Conservation (phyloP, 2,797 vertebrate genomes). For the Scarus forsteni region DNA sequence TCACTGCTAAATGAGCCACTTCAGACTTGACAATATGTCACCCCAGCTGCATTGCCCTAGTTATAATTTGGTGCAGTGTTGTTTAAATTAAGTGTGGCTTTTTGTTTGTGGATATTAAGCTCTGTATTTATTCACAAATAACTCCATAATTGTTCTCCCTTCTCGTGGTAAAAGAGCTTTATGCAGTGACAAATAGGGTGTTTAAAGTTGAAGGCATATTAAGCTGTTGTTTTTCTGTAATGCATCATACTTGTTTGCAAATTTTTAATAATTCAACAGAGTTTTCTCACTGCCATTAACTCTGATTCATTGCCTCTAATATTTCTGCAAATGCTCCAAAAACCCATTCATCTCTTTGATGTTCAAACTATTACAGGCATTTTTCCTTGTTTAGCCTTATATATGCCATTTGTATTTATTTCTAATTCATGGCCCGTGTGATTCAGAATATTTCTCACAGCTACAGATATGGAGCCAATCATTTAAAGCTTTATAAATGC, state of each 20-base stretch:
- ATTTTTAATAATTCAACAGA: constrained; percentile 75
- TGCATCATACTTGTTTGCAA: constrained; percentile 66
- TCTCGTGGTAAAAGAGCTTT: constrained; percentile 17
- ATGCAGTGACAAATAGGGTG: constrained; percentile 54
- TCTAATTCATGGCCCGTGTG: constrained; percentile 63
- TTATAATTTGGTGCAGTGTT: not conserved
- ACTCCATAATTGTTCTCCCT: constrained; percentile 37
- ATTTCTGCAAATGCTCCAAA: constrained; percentile 56
- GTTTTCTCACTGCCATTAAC: constrained; percentile 68
- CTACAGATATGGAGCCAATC: constrained; percentile 57
- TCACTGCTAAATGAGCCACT: no score
- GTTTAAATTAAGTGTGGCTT: constrained; percentile 7
- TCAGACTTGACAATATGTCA: no score
- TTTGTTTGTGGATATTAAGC: constrained; percentile 6
- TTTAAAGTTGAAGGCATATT: constrained; percentile 60
- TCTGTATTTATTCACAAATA: constrained; percentile 5
- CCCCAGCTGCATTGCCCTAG: no score
- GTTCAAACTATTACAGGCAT: constrained; percentile 36
- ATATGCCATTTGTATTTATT: constrained; percentile 64
- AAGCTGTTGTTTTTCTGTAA: constrained; percentile 67
- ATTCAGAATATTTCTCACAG: constrained; percentile 57
- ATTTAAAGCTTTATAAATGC: constrained; percentile 30
- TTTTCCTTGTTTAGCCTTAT: constrained; percentile 31
- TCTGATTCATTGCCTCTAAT: constrained; percentile 73
- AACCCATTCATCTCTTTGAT: constrained; percentile 69